These are phyloP conservation scores for Drosophila chauvacae DNA, from an alignment of 1,140 invertebrate genomes.

Conservation along the genomic window DNA sequence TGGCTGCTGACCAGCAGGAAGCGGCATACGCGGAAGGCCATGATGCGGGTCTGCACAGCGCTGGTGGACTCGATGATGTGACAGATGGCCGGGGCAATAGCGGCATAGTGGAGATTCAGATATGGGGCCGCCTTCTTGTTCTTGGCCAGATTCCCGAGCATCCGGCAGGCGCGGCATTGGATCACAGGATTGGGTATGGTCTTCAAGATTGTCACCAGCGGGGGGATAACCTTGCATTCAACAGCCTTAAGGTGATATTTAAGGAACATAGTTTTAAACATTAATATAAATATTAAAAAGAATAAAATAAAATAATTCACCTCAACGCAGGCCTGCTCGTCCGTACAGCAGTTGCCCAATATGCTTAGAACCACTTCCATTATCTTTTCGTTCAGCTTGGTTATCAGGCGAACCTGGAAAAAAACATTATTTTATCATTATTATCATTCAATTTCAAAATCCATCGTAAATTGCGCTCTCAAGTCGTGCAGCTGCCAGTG, in stretches of 20 bases:
- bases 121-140: slow-evolving; percentile 58
- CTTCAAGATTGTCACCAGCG: slow-evolving; percentile 76
- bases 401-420: slow-evolving; percentile 62
- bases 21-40: slow-evolving; percentile 80
- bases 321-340: slow-evolving; percentile 77
- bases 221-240: slow-evolving; percentile 65
- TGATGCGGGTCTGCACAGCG: slow-evolving; percentile 73
- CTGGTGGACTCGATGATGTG: slow-evolving; percentile 80
- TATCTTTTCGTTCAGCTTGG: slow-evolving; percentile 81
- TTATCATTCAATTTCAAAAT: slow-evolving; percentile 8
- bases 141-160: slow-evolving; percentile 81
- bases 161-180: slow-evolving; percentile 77
- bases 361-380: slow-evolving; percentile 85
- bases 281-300: background rate
- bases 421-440: background rate
- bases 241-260: slow-evolving; percentile 64
- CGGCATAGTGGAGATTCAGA: slow-evolving; percentile 56
- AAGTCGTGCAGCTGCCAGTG: slow-evolving; percentile 1
- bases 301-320: slow-evolving; percentile 29
- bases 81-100: slow-evolving; percentile 74
- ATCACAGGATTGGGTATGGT: slow-evolving; percentile 81
- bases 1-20: slow-evolving; percentile 68
- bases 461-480: slow-evolving; percentile 7
- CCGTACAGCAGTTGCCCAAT: slow-evolving; percentile 86
- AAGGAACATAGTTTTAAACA: accelerated